Percentiles rank a stretch among this genome's conserved stretches.
phyloP scores from a whole-genome alignment of 2,113 vertebrate species.

The Istiophorus platypterus region DNA sequence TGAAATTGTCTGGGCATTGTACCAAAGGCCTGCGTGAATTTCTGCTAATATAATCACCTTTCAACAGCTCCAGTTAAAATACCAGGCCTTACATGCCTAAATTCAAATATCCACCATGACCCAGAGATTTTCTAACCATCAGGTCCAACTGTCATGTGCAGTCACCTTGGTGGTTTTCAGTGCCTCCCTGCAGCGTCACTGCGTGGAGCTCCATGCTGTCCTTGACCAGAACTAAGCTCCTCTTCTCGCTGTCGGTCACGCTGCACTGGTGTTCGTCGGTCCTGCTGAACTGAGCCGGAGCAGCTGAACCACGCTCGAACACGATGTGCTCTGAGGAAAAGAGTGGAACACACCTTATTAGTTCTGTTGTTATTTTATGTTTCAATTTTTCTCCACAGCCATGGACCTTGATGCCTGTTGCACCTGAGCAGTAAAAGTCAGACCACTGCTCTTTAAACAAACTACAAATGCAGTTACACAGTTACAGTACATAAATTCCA shows the following conservation, averaged over 20 bases:
- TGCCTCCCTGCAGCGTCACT: constrained; percentile 73
- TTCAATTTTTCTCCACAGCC: too few relatives aligned
- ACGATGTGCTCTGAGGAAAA: constrained; percentile 56
- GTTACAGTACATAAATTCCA: too few relatives aligned
- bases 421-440: too few relatives aligned
- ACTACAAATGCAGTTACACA: too few relatives aligned
- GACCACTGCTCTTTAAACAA: too few relatives aligned
- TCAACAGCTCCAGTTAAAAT: neutral
- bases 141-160: neutral
- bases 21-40: neutral
- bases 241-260: constrained; percentile 69
- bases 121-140: neutral
- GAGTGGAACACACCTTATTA: neutral
- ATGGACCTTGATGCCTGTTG: too few relatives aligned
- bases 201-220: constrained; percentile 76
- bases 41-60: neutral
- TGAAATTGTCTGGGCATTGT: neutral
- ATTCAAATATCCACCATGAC: neutral
- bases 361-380: too few relatives aligned
- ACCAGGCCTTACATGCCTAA: neutral
- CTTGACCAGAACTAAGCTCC: constrained; percentile 39
- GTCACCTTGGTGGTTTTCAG: constrained; percentile 63
- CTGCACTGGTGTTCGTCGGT: constrained; percentile 54
- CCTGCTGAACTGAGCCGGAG: neutral
- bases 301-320: neutral